These are phyloP conservation scores for Himalopsyche kuldschensis DNA, from an alignment of 2,888 invertebrate genomes.

Conservation along the genomic window DNA sequence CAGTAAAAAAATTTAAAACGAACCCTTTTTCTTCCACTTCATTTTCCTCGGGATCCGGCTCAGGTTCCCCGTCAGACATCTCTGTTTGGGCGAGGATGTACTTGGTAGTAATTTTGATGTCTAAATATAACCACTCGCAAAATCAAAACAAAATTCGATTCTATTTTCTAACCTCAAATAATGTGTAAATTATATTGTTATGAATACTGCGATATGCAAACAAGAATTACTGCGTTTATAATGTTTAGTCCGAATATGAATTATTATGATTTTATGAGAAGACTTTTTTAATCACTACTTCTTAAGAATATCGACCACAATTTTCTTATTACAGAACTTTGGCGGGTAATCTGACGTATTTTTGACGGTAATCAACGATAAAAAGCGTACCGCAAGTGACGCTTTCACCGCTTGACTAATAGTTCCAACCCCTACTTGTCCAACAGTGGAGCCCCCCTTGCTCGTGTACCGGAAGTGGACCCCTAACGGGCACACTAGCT, in stretches of 20 bases:
- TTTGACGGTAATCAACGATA: not conserved
- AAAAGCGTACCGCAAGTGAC: constrained; percentile 7
- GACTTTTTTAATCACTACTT: no score
- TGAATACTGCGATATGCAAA: not conserved
- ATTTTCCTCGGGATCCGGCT: constrained; percentile 25
- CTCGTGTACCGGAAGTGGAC: constrained; percentile 4
- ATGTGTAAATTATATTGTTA: not conserved
- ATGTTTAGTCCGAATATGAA: no score
- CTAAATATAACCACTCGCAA: not conserved
- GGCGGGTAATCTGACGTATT: not conserved
- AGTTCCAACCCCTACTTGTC: not conserved
- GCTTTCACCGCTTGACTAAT: constrained; percentile 5
- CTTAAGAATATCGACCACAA: no score
- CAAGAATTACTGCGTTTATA: not conserved
- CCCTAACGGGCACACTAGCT: not conserved
- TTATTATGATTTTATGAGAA: no score
- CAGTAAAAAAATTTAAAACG: not conserved
- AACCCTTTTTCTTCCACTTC: constrained; percentile 14
- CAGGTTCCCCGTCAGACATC: constrained; percentile 35
- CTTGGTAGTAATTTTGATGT: constrained; percentile 32
- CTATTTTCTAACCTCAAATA: not conserved
- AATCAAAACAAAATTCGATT: not conserved
- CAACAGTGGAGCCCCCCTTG: not conserved
- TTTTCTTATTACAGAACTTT: not conserved
- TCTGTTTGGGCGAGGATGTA: constrained; percentile 32